Conservation (phyloP, 2,113 vertebrate species). For the Toxotes jaculatrix region DNA sequence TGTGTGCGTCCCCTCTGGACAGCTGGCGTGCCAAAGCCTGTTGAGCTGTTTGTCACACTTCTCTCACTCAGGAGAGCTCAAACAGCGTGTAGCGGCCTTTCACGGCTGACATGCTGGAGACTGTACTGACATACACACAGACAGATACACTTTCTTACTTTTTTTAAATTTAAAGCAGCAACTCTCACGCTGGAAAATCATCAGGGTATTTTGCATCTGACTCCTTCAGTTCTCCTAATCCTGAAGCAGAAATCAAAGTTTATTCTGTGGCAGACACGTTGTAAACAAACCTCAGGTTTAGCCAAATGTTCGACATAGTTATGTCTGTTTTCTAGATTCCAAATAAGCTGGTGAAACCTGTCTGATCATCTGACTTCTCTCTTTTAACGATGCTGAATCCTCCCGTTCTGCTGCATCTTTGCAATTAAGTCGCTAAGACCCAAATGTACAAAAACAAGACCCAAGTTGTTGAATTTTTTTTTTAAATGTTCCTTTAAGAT, state of each 20-base stretch:
- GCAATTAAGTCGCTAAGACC: background rate
- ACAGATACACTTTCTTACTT: slow-evolving; percentile 17
- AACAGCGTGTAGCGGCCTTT: slow-evolving; percentile 66
- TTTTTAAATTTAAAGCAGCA: slow-evolving; percentile 1
- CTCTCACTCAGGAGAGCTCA: slow-evolving; percentile 73
- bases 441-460: background rate
- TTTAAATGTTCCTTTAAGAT: background rate
- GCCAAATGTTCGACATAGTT: too few species aligned
- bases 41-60: slow-evolving; percentile 81
- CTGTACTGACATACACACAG: slow-evolving; percentile 38
- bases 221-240: background rate
- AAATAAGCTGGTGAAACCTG: too few species aligned
- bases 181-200: slow-evolving; percentile 15
- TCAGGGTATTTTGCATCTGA: slow-evolving; percentile 10
- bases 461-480: too few species aligned
- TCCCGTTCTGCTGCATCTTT: background rate
- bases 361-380: too few species aligned
- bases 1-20: slow-evolving; percentile 72
- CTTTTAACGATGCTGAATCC: too few species aligned
- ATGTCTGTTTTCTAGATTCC: background rate
- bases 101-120: slow-evolving; percentile 55
- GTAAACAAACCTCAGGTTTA: slow-evolving; percentile 11
- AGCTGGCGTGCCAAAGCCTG: slow-evolving; percentile 78
- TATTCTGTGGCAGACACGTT: background rate
- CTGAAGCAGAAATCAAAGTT: slow-evolving; percentile 20